Base-by-base conservation (phyloP, 2,888 invertebrate genomes). In the Loripinus fragilis region DNA sequence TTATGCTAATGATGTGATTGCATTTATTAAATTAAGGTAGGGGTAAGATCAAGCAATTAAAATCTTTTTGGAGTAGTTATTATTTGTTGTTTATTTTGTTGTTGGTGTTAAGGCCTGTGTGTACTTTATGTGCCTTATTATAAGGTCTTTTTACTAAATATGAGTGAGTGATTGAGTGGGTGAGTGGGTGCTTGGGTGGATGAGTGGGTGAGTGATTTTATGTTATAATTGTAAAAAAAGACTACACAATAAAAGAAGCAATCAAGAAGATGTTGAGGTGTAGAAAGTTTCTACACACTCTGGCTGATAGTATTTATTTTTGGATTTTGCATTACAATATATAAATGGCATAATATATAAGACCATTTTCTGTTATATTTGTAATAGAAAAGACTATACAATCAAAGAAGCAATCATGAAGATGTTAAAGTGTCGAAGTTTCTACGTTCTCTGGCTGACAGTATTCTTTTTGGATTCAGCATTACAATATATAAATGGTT, bases 401-500 rank as follows among this genome's bases (percentile, higher is more conserved):
- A 73, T 73, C 20, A 25, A 67, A 50, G 35, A 70, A 41, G 65
- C 70, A 12, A 64, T 75, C 8, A 75, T 69, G 48, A 20, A 42
- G 5, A 55, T 69, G 12, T 23, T 75, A 5, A 70, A n/a, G 35
- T 70, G 33, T 20, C 45, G 75, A 20, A 70, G 70, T 48, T 75
- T 75, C 65, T 75, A 75, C 25, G n/a, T 75, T 5, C 35, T 69
- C n/a, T 65, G 69, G 75, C 23, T 70, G 15, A 70, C 65, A 3
- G 35, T 75, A 23, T n/a, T 70, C 0, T 30, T 35, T 15, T 70
- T 65, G n/a, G 60, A 35, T n/a, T 10, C 33, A n/a, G 69, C 64
- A 2, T 42, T 70, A 48, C 48, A 65, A 48, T 75, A 69, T 28
- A 12, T 48, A n/a, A 50, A 23, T 65, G 50, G 65, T 0, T 38